These are phyloP conservation scores for Ennomos fuscantarius DNA, from an alignment of 2,888 invertebrate genomes.

Conservation along the genomic window DNA sequence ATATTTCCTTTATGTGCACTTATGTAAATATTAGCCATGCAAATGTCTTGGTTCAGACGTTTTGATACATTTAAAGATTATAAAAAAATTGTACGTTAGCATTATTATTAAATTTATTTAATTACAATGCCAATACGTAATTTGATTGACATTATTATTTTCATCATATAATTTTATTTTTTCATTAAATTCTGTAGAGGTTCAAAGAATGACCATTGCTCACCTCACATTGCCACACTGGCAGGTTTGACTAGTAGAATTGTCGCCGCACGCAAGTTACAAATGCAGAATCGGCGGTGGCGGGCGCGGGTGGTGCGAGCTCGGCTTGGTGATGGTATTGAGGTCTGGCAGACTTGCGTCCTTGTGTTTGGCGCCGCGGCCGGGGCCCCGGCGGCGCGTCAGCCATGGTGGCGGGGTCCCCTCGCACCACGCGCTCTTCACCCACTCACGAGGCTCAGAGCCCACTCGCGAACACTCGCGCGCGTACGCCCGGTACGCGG, in stretches of 20 bases:
- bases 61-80: too few relatives aligned
- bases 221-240: constrained; percentile 74
- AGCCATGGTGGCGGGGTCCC: constrained; percentile 72
- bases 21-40: too few relatives aligned
- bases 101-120: too few relatives aligned
- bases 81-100: too few relatives aligned
- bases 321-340: constrained; percentile 62
- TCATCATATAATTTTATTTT: too few relatives aligned
- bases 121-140: too few relatives aligned
- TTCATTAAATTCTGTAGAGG: too few relatives aligned
- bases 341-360: constrained; percentile 57
- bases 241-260: constrained; percentile 81
- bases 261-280: constrained; percentile 53
- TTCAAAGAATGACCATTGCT: constrained; percentile 21
- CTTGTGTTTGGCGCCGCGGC: constrained; percentile 37
- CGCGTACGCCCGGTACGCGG: constrained; percentile 95
- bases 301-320: constrained; percentile 64
- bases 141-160: too few relatives aligned
- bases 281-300: constrained; percentile 77
- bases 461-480: constrained; percentile 94
- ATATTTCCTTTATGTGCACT: too few relatives aligned
- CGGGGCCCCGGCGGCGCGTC: constrained; percentile 53
- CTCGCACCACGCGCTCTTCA: constrained; percentile 88
- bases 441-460: constrained; percentile 89
- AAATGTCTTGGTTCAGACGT: too few relatives aligned